phyloP scores from a whole-genome alignment of 2,797 vertebrate genomes.

The Chelonia mydas region DNA sequence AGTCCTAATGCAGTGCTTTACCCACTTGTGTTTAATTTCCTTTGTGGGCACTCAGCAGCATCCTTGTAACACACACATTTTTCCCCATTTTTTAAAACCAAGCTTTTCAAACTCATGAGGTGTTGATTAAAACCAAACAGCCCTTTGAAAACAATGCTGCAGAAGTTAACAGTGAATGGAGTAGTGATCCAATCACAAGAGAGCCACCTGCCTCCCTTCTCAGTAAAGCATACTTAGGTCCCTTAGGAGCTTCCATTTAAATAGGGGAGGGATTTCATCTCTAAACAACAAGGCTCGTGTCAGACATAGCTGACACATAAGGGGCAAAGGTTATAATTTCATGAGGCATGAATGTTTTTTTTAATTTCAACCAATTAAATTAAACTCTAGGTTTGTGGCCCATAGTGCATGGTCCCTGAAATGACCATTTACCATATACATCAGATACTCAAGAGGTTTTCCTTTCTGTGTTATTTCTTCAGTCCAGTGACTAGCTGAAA shows the following conservation, averaged over 20 bases:
- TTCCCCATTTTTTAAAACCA: not conserved
- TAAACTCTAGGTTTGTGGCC: conserved; percentile 67
- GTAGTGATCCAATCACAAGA: not conserved
- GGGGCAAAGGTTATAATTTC: conserved; percentile 76
- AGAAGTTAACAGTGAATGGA: not conserved
- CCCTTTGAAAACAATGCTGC: not conserved
- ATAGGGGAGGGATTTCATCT: conserved; percentile 66
- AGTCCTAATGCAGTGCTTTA: not conserved
- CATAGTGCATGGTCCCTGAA: conserved; percentile 56
- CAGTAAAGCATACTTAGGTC: conserved; percentile 29
- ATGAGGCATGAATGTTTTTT: conserved; percentile 78
- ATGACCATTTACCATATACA: conserved; percentile 74
- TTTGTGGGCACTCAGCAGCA: not conserved
- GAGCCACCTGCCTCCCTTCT: conserved; percentile 28
- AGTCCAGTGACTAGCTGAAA: conserved; percentile 81
- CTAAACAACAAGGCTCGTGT: conserved; percentile 71
- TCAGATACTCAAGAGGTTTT: conserved; percentile 74
- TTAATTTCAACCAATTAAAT: conserved; percentile 82
- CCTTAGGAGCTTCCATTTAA: conserved; percentile 68
- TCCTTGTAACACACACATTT: not conserved
- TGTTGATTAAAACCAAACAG: not conserved
- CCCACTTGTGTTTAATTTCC: not conserved
- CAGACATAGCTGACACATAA: conserved; percentile 67
- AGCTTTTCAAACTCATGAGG: not conserved
- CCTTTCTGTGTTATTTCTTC: conserved; percentile 77